A percentile compares a stretch with the other conserved stretches of the same genome.
Conservation (phyloP, 2,888 invertebrate genomes). For the Tipula helvola region DNA sequence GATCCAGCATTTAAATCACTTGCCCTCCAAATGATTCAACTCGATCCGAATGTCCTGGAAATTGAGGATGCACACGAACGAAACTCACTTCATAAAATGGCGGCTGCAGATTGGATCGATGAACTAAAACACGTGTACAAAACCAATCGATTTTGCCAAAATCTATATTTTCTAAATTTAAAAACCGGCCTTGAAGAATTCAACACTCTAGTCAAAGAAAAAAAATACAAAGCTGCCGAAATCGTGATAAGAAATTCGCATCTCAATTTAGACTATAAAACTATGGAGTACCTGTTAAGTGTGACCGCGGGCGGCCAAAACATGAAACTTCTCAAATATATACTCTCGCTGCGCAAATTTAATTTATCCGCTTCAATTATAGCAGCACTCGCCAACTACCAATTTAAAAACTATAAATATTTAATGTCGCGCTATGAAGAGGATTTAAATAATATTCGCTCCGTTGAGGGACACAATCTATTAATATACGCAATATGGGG, state of each 20-base stretch:
- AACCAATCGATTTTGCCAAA: neutral
- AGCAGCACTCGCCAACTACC: neutral
- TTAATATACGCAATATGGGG: neutral
- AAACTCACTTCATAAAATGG: neutral
- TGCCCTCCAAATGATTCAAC: neutral
- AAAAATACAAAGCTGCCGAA: neutral
- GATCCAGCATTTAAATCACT: neutral
- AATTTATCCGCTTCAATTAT: neutral
- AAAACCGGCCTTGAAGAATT: neutral
- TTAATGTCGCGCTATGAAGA: neutral
- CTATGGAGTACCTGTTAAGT: neutral
- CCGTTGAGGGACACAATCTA: neutral
- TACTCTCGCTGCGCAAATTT: neutral
- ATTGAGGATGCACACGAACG: neutral
- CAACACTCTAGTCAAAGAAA: neutral
- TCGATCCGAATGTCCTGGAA: neutral
- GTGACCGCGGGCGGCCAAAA: neutral
- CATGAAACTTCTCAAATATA: neutral
- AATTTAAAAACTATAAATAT: neutral
- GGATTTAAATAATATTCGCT: neutral
- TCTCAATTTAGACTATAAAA: neutral
- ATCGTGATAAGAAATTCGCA: neutral
- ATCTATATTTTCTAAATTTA: neutral
- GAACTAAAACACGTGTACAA: neutral
- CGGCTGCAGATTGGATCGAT: neutral